Base-by-base conservation (phyloP, 1,140 invertebrate species). In the Lucilia cuprina region DNA sequence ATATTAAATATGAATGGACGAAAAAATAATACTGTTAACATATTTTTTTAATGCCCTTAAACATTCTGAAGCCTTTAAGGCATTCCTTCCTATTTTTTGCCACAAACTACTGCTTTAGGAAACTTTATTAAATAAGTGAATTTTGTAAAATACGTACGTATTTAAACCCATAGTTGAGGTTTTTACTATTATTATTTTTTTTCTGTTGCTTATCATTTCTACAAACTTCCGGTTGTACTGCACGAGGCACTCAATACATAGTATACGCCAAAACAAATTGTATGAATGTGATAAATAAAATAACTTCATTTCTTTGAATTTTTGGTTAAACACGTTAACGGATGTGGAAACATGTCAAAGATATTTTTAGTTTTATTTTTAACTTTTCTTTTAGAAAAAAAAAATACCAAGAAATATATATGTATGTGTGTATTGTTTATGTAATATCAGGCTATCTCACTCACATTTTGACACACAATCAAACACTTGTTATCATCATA, bases 241-340 rank as follows among this genome's bases (percentile, higher is more conserved):
- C 65, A 70, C 41, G 41, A 41, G 41, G 41, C 41, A 41, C 7
- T 41, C 25, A 30, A 30, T 2, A 30, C 3, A 30, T 30, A 30
- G 25, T 2, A 30, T 30, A 30, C 25, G 1, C 3, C 25, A 3
- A 30, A 30, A 30, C 25, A 30, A 30, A 30, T 41, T 41, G 41
- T 41, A 41, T 41, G 5, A 41, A 41, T 41, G 41, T 30, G 25
- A 30, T 30, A 30, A 30, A 30, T 30, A 30, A 30, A 30, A 30
- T 30, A 30, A 30, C 1, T 30, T 30, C 3, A 30, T 41, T 41
- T 41, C 41, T 41, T 41, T 0, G 41, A 60, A n/a, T 70, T 70
- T 70, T 70, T 30, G 25, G n/a, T 10, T 70, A 70, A 70, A 70
- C 65, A 70, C 65, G 65, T 70, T 70, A 70, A 70, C 65, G 65